Evolutionary conservation across 2,113 vertebrate species (phyloP).

Genomic region (Brachionichthys hirsutus): DNA sequence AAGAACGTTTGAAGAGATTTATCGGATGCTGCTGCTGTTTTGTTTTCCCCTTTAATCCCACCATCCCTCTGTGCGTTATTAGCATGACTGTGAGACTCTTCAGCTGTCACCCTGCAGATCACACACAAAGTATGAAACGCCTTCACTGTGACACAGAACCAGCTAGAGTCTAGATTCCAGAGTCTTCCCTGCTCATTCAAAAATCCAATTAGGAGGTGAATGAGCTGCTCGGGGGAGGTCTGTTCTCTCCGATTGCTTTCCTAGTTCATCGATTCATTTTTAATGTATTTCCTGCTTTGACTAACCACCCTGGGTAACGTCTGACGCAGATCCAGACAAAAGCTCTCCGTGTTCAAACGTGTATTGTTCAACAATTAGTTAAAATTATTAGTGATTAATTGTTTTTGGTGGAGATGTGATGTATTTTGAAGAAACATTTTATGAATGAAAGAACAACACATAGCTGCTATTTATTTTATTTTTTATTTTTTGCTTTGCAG

Average conservation of each 20-base stretch:
- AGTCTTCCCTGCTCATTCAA: too few species aligned
- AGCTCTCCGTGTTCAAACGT: too few species aligned
- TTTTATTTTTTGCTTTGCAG: slow-evolving; percentile 22
- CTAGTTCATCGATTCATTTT: too few species aligned
- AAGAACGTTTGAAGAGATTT: slow-evolving; percentile 48
- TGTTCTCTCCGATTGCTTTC: too few species aligned
- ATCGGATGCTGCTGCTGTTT: slow-evolving; percentile 24
- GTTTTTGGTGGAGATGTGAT: not conserved
- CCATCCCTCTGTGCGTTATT: slow-evolving; percentile 48
- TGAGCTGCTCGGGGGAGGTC: too few species aligned
- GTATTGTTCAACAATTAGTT: too few species aligned
- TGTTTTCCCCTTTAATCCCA: slow-evolving; percentile 52
- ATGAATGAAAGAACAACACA: slow-evolving; percentile 28
- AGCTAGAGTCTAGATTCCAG: not conserved
- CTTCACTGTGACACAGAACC: slow-evolving; percentile 21
- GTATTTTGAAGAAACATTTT: slow-evolving; percentile 24
- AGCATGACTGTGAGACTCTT: slow-evolving; percentile 48
- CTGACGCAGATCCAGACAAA: too few species aligned
- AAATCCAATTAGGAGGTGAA: too few species aligned
- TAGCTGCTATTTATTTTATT: slow-evolving; percentile 16
- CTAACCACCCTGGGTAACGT: too few species aligned
- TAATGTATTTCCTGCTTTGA: too few species aligned
- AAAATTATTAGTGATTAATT: not conserved
- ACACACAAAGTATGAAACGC: slow-evolving; percentile 15
- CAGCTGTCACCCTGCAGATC: slow-evolving; percentile 51